Percentiles rank a stretch among this genome's conserved stretches.
These are phyloP conservation scores for Mus pahari DNA, from an alignment of 2,113 vertebrate species.

Conservation along the genomic window DNA sequence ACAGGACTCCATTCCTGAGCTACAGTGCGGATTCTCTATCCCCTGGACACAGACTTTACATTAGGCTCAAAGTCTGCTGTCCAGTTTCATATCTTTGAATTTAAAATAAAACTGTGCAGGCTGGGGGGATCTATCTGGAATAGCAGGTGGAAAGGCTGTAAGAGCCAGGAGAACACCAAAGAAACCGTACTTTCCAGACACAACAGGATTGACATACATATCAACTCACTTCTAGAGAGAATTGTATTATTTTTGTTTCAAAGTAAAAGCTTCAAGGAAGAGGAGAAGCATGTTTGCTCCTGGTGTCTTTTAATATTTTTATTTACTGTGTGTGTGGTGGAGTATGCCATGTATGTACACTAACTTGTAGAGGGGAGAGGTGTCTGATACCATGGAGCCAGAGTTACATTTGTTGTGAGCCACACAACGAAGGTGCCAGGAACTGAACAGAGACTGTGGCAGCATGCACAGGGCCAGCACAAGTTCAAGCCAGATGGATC, in stretches of 20 bases:
- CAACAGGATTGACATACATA: neutral
- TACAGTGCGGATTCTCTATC: neutral
- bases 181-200: neutral
- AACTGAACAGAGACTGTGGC: neutral
- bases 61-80: neutral
- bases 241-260: neutral
- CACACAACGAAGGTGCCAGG: neutral
- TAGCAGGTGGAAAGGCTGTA: neutral
- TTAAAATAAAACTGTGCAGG: neutral
- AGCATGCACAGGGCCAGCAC: neutral
- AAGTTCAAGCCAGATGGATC: neutral
- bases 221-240: neutral
- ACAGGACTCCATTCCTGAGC: neutral
- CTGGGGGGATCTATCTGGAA: neutral
- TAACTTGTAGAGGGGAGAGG: neutral
- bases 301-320: neutral
- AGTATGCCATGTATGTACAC: neutral
- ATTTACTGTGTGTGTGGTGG: neutral
- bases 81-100: neutral
- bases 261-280: neutral
- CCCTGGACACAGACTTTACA: neutral
- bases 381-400: neutral
- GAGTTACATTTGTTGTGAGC: too few species aligned
- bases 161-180: neutral
- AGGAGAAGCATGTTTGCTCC: neutral